Base-by-base conservation (phyloP, 2,888 invertebrate species). In the Microchrysa polita region DNA sequence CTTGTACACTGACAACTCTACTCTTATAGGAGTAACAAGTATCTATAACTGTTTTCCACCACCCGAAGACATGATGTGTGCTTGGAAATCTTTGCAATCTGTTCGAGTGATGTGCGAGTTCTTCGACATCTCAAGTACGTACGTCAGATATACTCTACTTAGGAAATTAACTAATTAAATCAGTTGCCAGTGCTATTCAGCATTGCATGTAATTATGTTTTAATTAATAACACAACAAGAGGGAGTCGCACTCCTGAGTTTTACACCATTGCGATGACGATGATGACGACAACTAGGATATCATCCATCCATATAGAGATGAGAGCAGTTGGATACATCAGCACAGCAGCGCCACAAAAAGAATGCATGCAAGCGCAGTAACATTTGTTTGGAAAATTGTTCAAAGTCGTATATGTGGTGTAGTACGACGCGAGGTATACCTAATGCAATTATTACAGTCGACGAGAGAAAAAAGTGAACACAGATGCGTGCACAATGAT, bases 131-230 rank as follows among this genome's bases (percentile, higher is more conserved):
- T 2, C 27, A 34, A 7, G 27, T 5, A 34, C 27, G 27, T 34
- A 34, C 7, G 27, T 34, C 7, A 12, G 4, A 48, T n/a, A 10
- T 48, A 48, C 48, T 2, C 16, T 20, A 40, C 57, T 57, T 18
- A 18, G 5, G 57, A 69, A 69, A 57, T 57, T 57, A 55, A 69
- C 69, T 69, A 69, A 69, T 69, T 69, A 69, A 69, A 69, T 69
- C 69, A 55, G 69, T 57, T 69, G 55, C 34, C 20, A 40, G 34
- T n/a, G n/a, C 42, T 42, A 69, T 34, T 65, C 48, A 14, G 22
- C 48, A 12, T 12, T 40, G 55, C 40, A 69, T 40, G 40, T 34
- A 57, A 69, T 69, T 69, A 69, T 69, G 57, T 34, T 69, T 69
- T 69, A 69, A 69, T 69, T 57, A 69, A 69, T 69, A 55, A 20